Evolutionary conservation across 2,113 vertebrate species (phyloP).

Genomic region (Tragelaphus imberbis): DNA sequence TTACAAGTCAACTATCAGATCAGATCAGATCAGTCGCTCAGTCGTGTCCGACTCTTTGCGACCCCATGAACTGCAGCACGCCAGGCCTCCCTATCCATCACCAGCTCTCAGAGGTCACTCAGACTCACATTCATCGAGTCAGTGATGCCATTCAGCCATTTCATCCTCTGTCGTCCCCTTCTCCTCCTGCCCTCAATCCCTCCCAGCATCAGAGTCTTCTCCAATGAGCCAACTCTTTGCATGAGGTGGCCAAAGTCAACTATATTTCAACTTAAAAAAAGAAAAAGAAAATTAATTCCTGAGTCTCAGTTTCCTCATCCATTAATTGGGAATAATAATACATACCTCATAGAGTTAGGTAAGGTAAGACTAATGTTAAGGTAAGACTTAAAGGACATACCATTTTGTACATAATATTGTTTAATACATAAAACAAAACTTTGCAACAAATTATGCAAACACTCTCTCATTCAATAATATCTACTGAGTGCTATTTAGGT

Average conservation of each 20-base stretch:
- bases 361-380: neutral
- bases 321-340: conserved; percentile 33
- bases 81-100: too few species aligned
- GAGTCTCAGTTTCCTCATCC: neutral
- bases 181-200: too few species aligned
- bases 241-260: too few species aligned
- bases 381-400: conserved; percentile 14
- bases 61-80: too few species aligned
- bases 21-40: too few species aligned
- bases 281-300: conserved; percentile 33
- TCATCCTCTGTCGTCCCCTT: too few species aligned
- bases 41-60: too few species aligned
- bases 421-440: conserved; percentile 18
- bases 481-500: neutral
- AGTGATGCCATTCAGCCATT: too few species aligned
- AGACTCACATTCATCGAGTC: too few species aligned
- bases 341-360: neutral
- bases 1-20: neutral
- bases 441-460: neutral
- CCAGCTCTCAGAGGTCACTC: too few species aligned
- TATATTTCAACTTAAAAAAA: neutral
- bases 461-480: conserved; percentile 16
- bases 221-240: too few species aligned
- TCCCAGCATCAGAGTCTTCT: too few species aligned
- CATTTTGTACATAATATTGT: neutral